phyloP scores from a whole-genome alignment of 2,888 invertebrate genomes.

The Aquatica leii region DNA sequence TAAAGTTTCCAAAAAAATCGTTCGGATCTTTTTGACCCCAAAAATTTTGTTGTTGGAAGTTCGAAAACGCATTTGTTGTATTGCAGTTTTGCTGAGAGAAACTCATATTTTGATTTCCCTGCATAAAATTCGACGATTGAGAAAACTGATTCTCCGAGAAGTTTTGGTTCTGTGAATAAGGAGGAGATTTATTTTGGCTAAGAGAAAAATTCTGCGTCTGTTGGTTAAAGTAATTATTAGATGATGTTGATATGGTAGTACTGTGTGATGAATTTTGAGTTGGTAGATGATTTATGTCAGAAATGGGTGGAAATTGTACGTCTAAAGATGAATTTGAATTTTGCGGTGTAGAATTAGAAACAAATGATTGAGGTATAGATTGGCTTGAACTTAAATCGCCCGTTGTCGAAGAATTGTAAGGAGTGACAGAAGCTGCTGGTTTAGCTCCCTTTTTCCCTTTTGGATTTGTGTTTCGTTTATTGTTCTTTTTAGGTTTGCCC shows the following conservation, averaged over 20 bases:
- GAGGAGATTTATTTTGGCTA: not conserved
- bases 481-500: conserved; percentile 57
- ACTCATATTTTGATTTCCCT: conserved; percentile 32
- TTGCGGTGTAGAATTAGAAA: not conserved
- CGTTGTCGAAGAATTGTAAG: conserved; percentile 52
- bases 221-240: conserved; percentile 17
- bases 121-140: conserved; percentile 9
- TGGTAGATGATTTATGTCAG: conserved; percentile 16
- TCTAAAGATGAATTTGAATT: conserved; percentile 18
- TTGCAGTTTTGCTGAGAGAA: conserved; percentile 28
- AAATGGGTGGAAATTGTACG: conserved; percentile 8
- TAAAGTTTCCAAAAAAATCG: conserved; percentile 36
- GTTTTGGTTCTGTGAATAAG: conserved; percentile 19
- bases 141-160: conserved; percentile 45
- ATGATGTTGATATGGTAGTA: conserved; percentile 10
- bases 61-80: conserved; percentile 26
- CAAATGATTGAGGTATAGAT: not conserved
- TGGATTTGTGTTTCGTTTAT: conserved; percentile 50
- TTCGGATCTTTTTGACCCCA: conserved; percentile 23
- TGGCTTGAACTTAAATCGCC: conserved; percentile 30
- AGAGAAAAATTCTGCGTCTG: conserved; percentile 7
- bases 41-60: conserved; percentile 30
- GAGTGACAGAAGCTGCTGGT: conserved; percentile 66
- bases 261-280: conserved; percentile 11
- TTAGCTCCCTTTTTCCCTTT: conserved; percentile 59